phyloP scores from a whole-genome alignment of 30 jellyfish, hydroid and myxozoan species.

The Chrysaora quinquecirrha region DNA sequence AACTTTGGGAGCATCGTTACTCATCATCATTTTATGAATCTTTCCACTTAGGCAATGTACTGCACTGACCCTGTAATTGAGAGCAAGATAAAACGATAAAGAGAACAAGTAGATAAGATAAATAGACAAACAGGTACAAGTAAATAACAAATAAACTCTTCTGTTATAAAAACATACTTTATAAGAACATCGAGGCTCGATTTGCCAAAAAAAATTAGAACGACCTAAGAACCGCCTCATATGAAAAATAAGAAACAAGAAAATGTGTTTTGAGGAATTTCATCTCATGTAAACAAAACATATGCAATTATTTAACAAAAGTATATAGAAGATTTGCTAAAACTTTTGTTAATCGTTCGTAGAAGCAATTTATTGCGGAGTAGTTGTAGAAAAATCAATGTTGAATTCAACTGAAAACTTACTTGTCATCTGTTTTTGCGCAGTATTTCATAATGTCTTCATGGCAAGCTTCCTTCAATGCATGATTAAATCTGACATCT shows the following conservation, averaged over 20 bases:
- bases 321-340: background rate
- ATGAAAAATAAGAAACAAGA: too few relatives aligned
- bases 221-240: background rate
- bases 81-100: background rate
- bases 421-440: conserved; percentile 59
- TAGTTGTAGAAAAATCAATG: too few relatives aligned
- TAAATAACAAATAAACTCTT: too few relatives aligned
- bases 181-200: background rate
- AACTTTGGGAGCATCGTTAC: conserved; percentile 42
- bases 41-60: conserved; percentile 81
- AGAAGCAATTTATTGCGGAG: too few relatives aligned
- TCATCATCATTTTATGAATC: conserved; percentile 47
- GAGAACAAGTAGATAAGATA: background rate
- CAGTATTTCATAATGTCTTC: conserved; percentile 76
- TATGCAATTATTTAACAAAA: too few relatives aligned
- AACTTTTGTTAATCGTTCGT: too few relatives aligned
- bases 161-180: background rate
- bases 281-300: too few relatives aligned
- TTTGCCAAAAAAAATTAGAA: background rate
- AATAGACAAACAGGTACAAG: background rate
- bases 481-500: conserved; percentile 80
- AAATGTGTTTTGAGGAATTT: too few relatives aligned
- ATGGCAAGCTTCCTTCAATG: conserved; percentile 76
- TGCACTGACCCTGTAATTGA: conserved; percentile 76
- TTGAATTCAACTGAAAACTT: conserved; percentile 38